Percentiles rank a stretch among this genome's conserved stretches.
phyloP scores from a whole-genome alignment of 2,113 vertebrate species.

The Sander vitreus region DNA sequence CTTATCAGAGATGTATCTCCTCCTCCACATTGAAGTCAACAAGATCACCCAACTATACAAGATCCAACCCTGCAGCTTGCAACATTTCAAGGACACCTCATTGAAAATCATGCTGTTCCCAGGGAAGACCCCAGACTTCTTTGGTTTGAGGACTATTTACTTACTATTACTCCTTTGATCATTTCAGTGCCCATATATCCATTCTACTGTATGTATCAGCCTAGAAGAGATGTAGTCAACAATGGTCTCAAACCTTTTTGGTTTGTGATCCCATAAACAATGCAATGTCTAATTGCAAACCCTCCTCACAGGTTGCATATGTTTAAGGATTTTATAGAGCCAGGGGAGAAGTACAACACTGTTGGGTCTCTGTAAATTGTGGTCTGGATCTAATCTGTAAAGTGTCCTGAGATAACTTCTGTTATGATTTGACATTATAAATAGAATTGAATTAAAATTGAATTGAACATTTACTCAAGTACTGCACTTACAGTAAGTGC shows the following conservation, averaged over 20 bases:
- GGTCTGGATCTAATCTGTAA: no score
- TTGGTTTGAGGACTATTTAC: neutral
- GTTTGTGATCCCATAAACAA: neutral
- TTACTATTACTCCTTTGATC: neutral
- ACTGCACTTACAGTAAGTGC: neutral
- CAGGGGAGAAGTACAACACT: neutral
- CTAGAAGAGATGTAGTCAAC: neutral
- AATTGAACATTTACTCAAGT: neutral
- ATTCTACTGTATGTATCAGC: neutral
- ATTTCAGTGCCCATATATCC: neutral
- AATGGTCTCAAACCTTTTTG: neutral
- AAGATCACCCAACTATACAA: neutral
- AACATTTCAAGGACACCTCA: conserved; percentile 15
- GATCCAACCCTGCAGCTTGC: neutral
- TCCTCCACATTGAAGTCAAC: conserved; percentile 7
- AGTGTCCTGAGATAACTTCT: no score
- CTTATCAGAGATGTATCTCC: neutral
- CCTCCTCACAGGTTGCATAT: neutral
- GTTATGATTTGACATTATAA: no score
- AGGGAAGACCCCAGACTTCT: neutral
- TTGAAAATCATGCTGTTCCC: neutral
- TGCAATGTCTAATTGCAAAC: neutral
- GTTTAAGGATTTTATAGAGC: neutral
- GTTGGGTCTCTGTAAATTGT: no score
- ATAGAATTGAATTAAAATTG: no score